Conservation (phyloP, 2,797 vertebrate genomes). For the Oryzias sinensis region DNA sequence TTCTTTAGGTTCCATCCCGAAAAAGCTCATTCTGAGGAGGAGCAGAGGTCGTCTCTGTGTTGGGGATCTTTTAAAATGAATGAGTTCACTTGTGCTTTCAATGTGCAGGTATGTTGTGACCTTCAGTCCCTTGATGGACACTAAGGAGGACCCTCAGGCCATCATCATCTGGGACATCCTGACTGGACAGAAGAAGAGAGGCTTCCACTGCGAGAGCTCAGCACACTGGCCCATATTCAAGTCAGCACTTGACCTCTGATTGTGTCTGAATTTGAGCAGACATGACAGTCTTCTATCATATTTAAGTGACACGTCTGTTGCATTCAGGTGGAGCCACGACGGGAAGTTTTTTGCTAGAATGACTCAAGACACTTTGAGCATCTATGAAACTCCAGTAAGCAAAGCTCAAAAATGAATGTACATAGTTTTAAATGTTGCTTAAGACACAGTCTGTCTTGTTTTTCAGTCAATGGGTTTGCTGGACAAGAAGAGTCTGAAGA, state of each 20-base stretch:
- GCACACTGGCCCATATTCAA: constrained; percentile 99
- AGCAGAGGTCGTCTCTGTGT: too few relatives aligned
- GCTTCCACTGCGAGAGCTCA: constrained; percentile 98
- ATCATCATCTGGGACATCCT: constrained; percentile 99
- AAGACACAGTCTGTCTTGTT: constrained; percentile 22
- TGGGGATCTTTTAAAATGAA: neutral
- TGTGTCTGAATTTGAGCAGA: neutral
- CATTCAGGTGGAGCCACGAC: constrained; percentile 93
- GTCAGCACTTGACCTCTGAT: constrained; percentile 58
- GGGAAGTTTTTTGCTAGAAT: constrained; percentile 98
- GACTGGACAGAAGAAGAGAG: constrained; percentile 96
- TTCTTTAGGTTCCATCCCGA: too few relatives aligned
- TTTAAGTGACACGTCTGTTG: neutral
- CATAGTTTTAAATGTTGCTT: neutral
- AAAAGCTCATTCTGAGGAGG: too few relatives aligned
- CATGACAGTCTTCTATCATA: neutral
- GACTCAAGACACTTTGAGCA: constrained; percentile 93
- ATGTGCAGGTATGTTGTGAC: constrained; percentile 89
- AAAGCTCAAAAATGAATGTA: neutral
- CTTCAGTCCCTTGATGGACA: constrained; percentile 97
- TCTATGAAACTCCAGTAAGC: constrained; percentile 96
- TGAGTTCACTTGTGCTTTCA: constrained; percentile 2
- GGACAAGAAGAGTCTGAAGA: constrained; percentile 99
- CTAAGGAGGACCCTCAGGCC: constrained; percentile 95
- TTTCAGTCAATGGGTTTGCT: constrained; percentile 94